Percentiles rank a stretch among this genome's conserved stretches.
Conservation (phyloP, 2,113 vertebrate species). For the Canis aureus region DNA sequence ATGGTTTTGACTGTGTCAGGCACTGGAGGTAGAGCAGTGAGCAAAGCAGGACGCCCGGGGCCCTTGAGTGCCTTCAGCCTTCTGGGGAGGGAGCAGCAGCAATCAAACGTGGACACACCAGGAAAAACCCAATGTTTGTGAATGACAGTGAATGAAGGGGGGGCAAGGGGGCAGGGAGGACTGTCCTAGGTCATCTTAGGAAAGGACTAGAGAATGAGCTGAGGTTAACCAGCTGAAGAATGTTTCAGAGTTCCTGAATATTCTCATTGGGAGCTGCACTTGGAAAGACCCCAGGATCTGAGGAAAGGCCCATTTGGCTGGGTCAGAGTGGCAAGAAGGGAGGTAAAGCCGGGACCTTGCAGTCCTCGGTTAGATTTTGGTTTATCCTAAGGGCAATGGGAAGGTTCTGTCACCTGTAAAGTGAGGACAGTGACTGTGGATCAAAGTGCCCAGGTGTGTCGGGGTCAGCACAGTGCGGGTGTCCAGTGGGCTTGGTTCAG, state of each 20-base stretch:
- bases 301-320: not conserved
- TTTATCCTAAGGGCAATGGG: not conserved
- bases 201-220: not conserved
- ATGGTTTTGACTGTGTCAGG: not conserved
- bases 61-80: not conserved
- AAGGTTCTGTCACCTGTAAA: conserved; percentile 23
- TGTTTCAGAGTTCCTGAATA: not conserved
- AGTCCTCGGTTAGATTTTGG: not conserved
- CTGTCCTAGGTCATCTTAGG: not conserved
- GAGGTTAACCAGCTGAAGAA: not conserved
- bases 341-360: not conserved
- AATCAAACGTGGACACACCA: not conserved
- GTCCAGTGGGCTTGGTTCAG: not conserved
- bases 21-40: not conserved
- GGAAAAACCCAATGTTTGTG: not conserved
- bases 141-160: not conserved
- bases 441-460: not conserved
- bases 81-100: fast-evolving
- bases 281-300: not conserved
- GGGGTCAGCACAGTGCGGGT: not conserved
- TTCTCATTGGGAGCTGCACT: not conserved
- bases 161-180: too few species aligned
- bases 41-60: fast-evolving
- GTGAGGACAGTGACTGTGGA: not conserved
- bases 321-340: not conserved